These are phyloP conservation scores for Sebastes steindachneri DNA, from an alignment of 2,797 vertebrate genomes.

Conservation along the genomic window DNA sequence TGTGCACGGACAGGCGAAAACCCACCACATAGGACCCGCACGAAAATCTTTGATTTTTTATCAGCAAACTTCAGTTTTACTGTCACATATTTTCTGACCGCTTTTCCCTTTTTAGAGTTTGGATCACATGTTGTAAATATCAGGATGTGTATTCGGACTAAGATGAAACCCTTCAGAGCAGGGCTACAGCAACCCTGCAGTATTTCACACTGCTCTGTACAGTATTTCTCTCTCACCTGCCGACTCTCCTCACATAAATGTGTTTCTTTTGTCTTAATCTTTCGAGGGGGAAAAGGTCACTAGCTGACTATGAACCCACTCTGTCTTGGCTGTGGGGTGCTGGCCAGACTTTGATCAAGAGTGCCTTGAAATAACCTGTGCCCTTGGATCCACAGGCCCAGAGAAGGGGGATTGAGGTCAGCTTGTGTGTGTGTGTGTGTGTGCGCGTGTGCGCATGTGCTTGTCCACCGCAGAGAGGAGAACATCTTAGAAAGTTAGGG, in stretches of 20 bases:
- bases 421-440: background rate
- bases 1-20: too few relatives aligned
- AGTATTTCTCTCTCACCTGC: slow-evolving; percentile 5
- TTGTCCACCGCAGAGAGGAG: slow-evolving; percentile 32
- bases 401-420: slow-evolving; percentile 72
- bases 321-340: background rate
- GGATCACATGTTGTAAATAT: slow-evolving; percentile 1
- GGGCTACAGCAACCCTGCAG: background rate
- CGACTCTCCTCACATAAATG: background rate
- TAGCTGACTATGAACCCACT: background rate
- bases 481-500: slow-evolving; percentile 78
- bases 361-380: slow-evolving; percentile 27
- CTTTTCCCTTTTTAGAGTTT: background rate
- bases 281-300: background rate
- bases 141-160: background rate
- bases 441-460: background rate
- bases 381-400: slow-evolving; percentile 40
- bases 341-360: slow-evolving; percentile 14
- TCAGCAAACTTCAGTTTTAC: background rate
- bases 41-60: background rate
- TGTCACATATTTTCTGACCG: background rate
- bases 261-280: slow-evolving; percentile 27
- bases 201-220: background rate
- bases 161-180: background rate
- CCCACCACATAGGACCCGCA: too few relatives aligned